Base-by-base conservation (phyloP, 2,113 vertebrate genomes). In the Salvator merianae region DNA sequence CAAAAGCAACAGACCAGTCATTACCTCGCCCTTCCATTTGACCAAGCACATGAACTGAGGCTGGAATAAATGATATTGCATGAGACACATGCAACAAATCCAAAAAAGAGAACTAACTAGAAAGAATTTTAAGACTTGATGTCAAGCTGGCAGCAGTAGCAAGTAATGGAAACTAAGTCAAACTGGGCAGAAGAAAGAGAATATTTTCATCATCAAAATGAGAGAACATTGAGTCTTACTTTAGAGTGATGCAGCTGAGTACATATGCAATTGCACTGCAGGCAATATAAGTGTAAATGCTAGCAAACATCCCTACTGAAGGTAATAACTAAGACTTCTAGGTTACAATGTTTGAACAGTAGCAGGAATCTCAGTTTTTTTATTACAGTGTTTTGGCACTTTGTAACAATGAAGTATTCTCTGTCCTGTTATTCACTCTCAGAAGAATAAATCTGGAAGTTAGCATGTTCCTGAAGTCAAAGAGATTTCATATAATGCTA, bases 401-500 rank as follows among this genome's bases (percentile, higher is more conserved):
- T 89, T 81, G 53, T 70, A 87, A 84, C 88, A 90, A 86, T 72
- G 28, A 91, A 91, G 81, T 79, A 26, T 4, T 28, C 12, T 87
- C 79, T 22, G 59, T 90, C 65, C 85, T 47, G 36, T 43, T 82
- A 69, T 90, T 16, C 50, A 70, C 13, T 88, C 28, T 86, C 38
- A 77, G 47, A 22, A 79, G 86, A 91, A 82, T 74, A 88, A 87
- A 92, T 82, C 63, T 84, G 69, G 76, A 87, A 84, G 9, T 6
- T 3, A 84, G 62, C 82, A 66, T 63, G 55, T 40, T 80, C 80
- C 77, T 80, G 59, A 53, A 87, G 3, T 82, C 73, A 79, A 82
- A 84, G 20, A 77, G n/a, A 83, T 1, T 72, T 30, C 59, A 55
- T 65, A 74, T 82, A 90, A 70, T 87, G 12, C 30, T 65, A 28